Evolutionary conservation across 1,140 invertebrate genomes (phyloP), one percentile per base, ranked within the genome.

Genomic region (Drosophila neocordata): DNA sequence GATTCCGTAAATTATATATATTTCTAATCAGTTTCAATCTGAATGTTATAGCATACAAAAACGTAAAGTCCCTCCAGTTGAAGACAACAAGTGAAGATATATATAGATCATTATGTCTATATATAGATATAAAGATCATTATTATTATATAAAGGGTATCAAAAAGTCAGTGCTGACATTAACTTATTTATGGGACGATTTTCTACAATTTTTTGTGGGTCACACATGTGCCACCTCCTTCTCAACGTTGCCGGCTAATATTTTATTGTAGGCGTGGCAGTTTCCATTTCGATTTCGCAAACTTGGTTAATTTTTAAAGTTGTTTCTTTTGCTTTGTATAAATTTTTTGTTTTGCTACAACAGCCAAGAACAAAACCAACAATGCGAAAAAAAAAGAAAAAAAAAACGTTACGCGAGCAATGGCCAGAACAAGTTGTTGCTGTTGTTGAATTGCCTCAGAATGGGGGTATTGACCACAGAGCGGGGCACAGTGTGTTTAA

Each of bases 281-380:
- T 62, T 69, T 72, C 55, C 51, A 56, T 77, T 81, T 61, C 48
- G 63, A 70, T 73, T 76, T 77, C 60, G 65, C 53, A 81, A 82
- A 20, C 52, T 9, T 8, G 4, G 31, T 34, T 34, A 18, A 35
- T 48, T 48, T 48, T 48, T 48, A 18, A 48, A 48, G 41, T 48
- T 5, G 56, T 59, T 69, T 65, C 65, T 38, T 51, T 15, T 53
- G 5, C 53, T 20, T 64, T 44, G 44, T 31, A 27, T 44, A n/a
- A n/a, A n/a, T 56, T 44, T 22, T 60, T 65, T 55, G 37, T 55
- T 37, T 15, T n/a, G 52, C 52, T 22, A 58, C 58, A 35, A 15
- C n/a, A 51, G 20, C 41, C 13, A 61, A 63, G 60, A 63, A 63
- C 60, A 24, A 58, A 27, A 60, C 56, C 70, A 57, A 41, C 68